phyloP scores from a whole-genome alignment of 2,113 vertebrate species.

The Hyperoodon ampullatus region DNA sequence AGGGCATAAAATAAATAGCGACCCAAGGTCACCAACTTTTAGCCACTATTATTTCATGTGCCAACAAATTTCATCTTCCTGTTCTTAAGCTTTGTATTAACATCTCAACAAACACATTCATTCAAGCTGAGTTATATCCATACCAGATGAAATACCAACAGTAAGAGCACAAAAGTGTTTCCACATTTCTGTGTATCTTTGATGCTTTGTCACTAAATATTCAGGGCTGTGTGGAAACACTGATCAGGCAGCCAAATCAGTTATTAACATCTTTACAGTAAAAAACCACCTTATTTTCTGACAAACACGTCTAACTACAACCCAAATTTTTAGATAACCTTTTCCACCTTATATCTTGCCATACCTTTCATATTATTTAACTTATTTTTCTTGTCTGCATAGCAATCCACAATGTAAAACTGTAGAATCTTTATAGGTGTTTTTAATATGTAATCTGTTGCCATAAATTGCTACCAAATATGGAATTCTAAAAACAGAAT shows the following conservation, averaged over 20 bases:
- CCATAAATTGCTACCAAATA: conserved; percentile 37
- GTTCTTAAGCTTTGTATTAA: conserved; percentile 65
- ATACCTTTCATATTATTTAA: conserved; percentile 36
- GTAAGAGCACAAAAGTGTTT: conserved; percentile 51
- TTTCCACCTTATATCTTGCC: neutral
- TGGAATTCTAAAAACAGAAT: conserved; percentile 18
- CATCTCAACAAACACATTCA: conserved; percentile 72
- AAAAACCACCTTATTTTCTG: conserved; percentile 56
- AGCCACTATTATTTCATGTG: neutral
- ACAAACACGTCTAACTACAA: conserved; percentile 18
- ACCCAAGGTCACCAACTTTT: conserved; percentile 65
- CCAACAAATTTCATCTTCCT: conserved; percentile 38
- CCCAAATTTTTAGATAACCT: neutral
- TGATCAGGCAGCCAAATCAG: neutral
- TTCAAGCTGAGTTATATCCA: conserved; percentile 73
- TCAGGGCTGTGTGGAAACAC: conserved; percentile 28
- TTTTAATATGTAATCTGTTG: conserved; percentile 38
- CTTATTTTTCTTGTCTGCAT: conserved; percentile 52
- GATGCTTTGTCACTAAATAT: neutral
- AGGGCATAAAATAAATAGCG: conserved; percentile 77
- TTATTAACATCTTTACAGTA: conserved; percentile 41
- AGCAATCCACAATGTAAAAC: conserved; percentile 64
- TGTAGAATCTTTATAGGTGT: conserved; percentile 57
- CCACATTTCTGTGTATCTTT: neutral
- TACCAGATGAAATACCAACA: conserved; percentile 74